phyloP scores from a whole-genome alignment of 37 sponge, comb jelly and placozoan species.

The Eunapius fragilis region DNA sequence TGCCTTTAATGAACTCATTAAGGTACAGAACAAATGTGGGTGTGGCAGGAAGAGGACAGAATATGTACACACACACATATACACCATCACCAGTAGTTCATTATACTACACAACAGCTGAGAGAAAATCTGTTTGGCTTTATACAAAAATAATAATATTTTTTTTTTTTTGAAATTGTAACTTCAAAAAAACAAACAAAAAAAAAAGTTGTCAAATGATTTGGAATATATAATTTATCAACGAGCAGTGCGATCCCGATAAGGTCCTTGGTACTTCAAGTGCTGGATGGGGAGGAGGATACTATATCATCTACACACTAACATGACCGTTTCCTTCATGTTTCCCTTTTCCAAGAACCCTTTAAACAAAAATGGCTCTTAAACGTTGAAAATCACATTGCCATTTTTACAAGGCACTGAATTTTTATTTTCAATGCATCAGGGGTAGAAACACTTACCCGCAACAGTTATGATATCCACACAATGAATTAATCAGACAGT shows the following conservation, averaged over 20 bases:
- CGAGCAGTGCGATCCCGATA: constrained; percentile 22
- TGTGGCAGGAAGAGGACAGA: neutral
- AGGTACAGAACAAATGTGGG: neutral
- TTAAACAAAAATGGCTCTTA: too few relatives aligned
- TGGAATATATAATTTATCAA: neutral
- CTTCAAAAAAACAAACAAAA: neutral
- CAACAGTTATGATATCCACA: neutral
- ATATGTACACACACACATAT: neutral
- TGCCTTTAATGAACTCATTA: neutral
- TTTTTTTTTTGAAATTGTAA: neutral
- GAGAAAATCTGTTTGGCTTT: neutral
- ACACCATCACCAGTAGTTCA: neutral
- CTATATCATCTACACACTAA: too few relatives aligned
- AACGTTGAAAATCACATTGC: too few relatives aligned
- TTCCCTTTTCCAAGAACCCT: too few relatives aligned
- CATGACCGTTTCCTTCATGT: too few relatives aligned
- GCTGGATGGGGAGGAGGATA: constrained; percentile 28
- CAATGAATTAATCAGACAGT: too few relatives aligned
- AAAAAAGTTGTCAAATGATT: neutral
- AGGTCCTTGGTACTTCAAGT: constrained; percentile 70
- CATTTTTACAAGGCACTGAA: too few relatives aligned
- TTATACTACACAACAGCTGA: neutral
- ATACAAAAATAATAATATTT: neutral
- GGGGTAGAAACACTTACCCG: neutral
- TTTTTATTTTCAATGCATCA: too few relatives aligned